Evolutionary conservation across 2,113 vertebrate species (phyloP).

Genomic region (Ciconia maguari): DNA sequence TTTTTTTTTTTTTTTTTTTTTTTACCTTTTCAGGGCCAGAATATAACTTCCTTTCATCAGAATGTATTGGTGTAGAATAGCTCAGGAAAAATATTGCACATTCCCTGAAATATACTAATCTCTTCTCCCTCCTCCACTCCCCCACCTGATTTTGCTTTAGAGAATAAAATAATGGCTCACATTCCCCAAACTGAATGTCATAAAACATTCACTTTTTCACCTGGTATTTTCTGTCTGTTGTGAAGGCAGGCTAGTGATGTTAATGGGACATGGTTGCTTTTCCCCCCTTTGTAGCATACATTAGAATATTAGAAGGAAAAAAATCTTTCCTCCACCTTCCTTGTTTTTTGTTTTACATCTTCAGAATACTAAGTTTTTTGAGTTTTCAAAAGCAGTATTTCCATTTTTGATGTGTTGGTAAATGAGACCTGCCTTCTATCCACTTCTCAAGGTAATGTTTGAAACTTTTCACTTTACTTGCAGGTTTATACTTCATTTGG

Average conservation of each 20-base stretch:
- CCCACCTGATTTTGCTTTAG: not conserved
- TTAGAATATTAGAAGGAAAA: not conserved
- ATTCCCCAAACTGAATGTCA: not conserved
- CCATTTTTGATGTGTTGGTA: not conserved
- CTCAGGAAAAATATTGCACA: not conserved
- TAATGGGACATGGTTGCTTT: not conserved
- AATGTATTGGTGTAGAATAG: constrained; percentile 1
- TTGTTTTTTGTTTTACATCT: not conserved
- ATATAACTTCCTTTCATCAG: constrained; percentile 40
- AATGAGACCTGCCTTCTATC: not conserved
- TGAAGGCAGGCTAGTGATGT: not conserved
- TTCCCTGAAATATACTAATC: not conserved
- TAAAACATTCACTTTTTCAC: not conserved
- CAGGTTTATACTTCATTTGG: not conserved
- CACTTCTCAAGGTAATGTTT: not conserved
- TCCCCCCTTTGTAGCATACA: not conserved
- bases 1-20: not conserved
- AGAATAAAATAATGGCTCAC: not conserved
- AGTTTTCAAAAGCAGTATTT: not conserved
- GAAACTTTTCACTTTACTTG: not conserved
- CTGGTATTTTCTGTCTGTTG: not conserved
- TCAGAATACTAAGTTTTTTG: not conserved
- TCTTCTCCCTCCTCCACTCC: not conserved
- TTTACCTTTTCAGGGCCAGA: not conserved
- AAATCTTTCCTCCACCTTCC: not conserved